Base-by-base conservation (phyloP, 2,113 vertebrate genomes). In the Engraulis encrasicolus region DNA sequence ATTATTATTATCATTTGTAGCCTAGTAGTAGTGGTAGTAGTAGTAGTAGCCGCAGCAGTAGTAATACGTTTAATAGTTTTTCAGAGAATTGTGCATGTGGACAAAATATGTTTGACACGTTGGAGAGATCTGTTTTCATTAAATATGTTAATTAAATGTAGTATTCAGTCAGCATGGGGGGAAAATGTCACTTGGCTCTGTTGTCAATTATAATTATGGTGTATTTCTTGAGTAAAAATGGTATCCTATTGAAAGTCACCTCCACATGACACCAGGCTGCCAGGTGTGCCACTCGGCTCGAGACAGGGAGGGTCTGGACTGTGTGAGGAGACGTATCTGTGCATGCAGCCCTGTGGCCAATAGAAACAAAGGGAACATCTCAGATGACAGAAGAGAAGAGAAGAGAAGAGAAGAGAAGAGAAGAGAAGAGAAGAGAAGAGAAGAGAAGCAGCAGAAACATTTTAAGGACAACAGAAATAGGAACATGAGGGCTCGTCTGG, bases 331-430 rank as follows among this genome's bases (percentile, higher is more conserved):
- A 74, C 5, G 27, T 74, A 23, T 34, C 23, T 34, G 66, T 23
- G 5, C 34, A 14, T 11, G 27, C n/a, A 31, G 27, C 27, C 34
- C 31, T 15, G 4, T 74, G 23, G 66, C 66, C 66, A 74, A 31
- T 15, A 34, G 66, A 74, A 74, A 74, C 66, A 74, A 74, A 34
- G 34, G 66, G 66, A 34, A 9, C 66, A 74, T 27, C 66, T 74
- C 66, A 31, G 31, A 74, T 74, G 27, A 36, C 66, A 74, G 15
- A 27, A 14, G 23, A 31, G 66, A 74, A 34, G 11, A 23, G 31
- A 15, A 12, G 31, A 27, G 31, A 74, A 0, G 17, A 31, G 66
- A 74, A 34, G 11, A 23, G 31, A 15, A 12, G 31, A 27, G 31
- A 74, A 31, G 31, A 74, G 31, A 14, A 36, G 27, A 74, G 15